phyloP scores from a whole-genome alignment of 2,797 vertebrate genomes.

The Arremon brunneinucha region DNA sequence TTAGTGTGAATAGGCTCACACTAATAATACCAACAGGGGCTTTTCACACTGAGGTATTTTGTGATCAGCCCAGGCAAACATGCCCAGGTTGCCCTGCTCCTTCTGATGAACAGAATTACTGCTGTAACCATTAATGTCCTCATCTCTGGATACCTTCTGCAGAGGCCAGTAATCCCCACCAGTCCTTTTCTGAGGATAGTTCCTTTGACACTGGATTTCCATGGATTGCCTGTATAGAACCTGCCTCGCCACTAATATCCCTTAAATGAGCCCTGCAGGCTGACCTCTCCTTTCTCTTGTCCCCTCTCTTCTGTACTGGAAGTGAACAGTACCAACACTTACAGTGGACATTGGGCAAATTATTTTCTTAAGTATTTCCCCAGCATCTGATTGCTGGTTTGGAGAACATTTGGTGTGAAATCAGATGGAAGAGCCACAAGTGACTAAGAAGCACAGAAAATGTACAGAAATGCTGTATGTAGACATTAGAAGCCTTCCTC shows the following conservation, averaged over 20 bases:
- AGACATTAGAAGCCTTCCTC: not conserved
- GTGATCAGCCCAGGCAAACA: not conserved
- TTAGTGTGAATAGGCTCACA: not conserved
- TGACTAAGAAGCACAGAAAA: not conserved
- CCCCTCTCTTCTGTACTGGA: not conserved
- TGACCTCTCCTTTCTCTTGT: not conserved
- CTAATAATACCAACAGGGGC: not conserved
- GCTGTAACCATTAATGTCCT: not conserved
- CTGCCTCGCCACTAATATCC: not conserved
- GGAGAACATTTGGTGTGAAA: not conserved
- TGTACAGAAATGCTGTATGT: not conserved
- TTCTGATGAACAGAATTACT: not conserved
- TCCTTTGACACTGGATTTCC: not conserved
- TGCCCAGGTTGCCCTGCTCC: not conserved
- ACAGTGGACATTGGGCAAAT: not conserved
- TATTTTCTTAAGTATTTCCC: not conserved
- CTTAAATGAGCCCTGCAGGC: not conserved
- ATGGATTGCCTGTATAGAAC: not conserved
- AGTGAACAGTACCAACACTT: not conserved
- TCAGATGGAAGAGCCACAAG: not conserved
- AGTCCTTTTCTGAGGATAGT: not conserved
- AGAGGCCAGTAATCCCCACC: not conserved
- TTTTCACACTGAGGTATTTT: not conserved
- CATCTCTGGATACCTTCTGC: not conserved
- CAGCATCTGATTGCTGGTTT: not conserved